phyloP scores from a whole-genome alignment of 2,113 vertebrate species.

The Neogale vison region DNA sequence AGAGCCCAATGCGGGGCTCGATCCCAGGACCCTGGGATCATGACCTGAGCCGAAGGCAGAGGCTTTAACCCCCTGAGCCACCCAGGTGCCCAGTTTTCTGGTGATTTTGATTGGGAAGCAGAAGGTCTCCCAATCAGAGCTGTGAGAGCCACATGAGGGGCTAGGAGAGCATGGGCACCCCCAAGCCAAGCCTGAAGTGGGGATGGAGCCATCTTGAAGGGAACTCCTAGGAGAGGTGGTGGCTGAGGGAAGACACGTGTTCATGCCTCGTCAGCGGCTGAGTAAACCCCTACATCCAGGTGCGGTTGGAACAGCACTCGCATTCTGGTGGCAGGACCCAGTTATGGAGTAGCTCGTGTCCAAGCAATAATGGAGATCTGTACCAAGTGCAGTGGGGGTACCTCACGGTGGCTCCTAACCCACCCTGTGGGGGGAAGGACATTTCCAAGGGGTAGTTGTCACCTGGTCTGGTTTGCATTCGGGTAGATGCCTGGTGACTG shows the following conservation, averaged over 20 bases:
- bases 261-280: neutral
- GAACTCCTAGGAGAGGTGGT: neutral
- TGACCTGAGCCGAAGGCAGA: too few relatives aligned
- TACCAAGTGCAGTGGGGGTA: too few relatives aligned
- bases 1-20: too few relatives aligned
- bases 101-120: neutral
- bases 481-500: neutral
- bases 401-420: neutral
- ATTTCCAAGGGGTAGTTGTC: neutral
- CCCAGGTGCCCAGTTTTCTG: neutral
- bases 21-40: too few relatives aligned
- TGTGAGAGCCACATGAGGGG: neutral
- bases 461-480: neutral
- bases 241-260: neutral
- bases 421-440: neutral
- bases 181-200: neutral
- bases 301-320: neutral
- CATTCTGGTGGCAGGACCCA: neutral
- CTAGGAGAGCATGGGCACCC: fast-evolving
- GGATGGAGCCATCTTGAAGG: neutral
- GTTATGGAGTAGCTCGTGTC: neutral
- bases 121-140: neutral
- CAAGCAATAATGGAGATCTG: neutral
- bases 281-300: neutral
- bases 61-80: too few relatives aligned